These are phyloP conservation scores for Clarias fuscus DNA, from an alignment of 2,797 vertebrate species.

Conservation along the genomic window DNA sequence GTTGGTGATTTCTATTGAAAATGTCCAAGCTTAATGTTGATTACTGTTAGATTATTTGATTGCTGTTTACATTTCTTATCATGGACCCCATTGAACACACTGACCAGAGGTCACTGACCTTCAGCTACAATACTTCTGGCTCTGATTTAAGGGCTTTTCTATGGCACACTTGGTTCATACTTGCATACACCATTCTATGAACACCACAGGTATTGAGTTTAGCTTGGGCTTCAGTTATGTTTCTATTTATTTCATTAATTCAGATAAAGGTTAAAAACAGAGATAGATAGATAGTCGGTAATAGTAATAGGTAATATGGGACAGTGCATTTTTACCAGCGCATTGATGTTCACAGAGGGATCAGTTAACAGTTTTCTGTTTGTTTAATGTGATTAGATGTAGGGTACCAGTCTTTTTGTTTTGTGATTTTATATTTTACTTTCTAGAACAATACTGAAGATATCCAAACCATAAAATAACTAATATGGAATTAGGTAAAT, in stretches of 20 bases:
- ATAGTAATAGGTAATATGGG: background rate
- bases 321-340: background rate
- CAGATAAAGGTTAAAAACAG: background rate
- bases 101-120: conserved; percentile 11
- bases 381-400: background rate
- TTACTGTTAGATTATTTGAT: conserved; percentile 5
- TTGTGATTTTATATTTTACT: no score
- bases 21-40: background rate
- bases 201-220: background rate
- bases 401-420: no score
- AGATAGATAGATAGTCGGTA: background rate
- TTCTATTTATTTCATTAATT: background rate
- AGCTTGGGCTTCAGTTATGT: background rate
- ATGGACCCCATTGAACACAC: background rate
- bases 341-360: no score
- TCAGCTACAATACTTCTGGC: background rate
- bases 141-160: background rate
- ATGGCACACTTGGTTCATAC: background rate
- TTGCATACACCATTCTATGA: background rate
- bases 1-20: background rate
- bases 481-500: no score
- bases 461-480: no score
- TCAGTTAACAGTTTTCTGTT: background rate
- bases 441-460: no score
- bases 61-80: background rate